A percentile compares a stretch with the other conserved stretches of the same genome.
phyloP scores from a whole-genome alignment of 2,888 invertebrate genomes.

The Amphiduros pacificus region DNA sequence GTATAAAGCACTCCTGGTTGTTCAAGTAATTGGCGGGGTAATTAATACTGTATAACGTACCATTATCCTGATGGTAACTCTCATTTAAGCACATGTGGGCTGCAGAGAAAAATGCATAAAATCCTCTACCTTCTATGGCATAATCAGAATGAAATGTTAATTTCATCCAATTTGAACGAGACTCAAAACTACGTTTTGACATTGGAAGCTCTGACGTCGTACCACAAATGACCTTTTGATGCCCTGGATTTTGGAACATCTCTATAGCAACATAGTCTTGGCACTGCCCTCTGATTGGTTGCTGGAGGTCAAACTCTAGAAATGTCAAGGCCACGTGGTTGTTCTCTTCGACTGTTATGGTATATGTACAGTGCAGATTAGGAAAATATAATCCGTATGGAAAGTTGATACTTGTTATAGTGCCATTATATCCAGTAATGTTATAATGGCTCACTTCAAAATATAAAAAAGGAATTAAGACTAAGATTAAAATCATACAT shows the following conservation, averaged over 20 bases:
- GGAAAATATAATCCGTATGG: conserved; percentile 5
- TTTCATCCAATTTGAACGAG: neutral
- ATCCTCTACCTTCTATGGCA: neutral
- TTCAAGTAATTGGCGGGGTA: conserved; percentile 9
- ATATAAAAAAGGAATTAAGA: neutral
- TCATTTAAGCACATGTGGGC: neutral
- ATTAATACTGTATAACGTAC: conserved; percentile 1
- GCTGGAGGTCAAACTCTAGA: neutral
- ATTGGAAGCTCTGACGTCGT: neutral
- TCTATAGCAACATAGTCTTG: conserved; percentile 10
- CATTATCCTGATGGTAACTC: neutral
- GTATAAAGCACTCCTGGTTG: conserved; percentile 5
- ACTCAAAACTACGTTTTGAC: neutral
- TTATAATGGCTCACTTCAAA: neutral
- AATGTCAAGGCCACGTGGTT: neutral
- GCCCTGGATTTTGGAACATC: neutral
- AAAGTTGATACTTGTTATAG: neutral
- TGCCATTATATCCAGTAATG: neutral
- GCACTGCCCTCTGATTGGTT: neutral
- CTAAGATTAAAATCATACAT: too few species aligned
- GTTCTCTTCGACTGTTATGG: neutral
- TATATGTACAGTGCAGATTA: neutral
- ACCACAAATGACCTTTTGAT: neutral
- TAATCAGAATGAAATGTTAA: conserved; percentile 5
- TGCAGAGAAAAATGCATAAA: neutral